Conservation (phyloP, 35 echinoderm and acorn worm genomes). For the Chiridota heheva region DNA sequence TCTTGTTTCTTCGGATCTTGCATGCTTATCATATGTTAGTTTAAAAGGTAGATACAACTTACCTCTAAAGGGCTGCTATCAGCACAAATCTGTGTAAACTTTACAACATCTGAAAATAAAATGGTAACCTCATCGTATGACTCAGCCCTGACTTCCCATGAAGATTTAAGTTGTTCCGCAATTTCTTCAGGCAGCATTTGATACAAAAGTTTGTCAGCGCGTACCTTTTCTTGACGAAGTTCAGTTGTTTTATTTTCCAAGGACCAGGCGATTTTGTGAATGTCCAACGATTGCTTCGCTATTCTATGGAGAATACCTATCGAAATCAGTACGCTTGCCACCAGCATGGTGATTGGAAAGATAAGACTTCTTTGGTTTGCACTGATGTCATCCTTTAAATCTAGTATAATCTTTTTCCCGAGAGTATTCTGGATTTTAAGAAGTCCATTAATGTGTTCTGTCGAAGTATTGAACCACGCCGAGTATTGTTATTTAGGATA, state of each 20-base stretch:
- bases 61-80: conserved; percentile 85
- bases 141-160: conserved; percentile 64
- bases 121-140: conserved; percentile 73
- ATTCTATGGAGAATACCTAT: conserved; percentile 51
- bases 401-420: conserved; percentile 21
- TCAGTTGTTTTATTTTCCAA: conserved; percentile 38
- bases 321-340: conserved; percentile 16
- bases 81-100: conserved; percentile 87
- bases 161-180: conserved; percentile 66
- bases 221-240: conserved; percentile 64
- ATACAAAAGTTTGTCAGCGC: conserved; percentile 77
- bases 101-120: conserved; percentile 92
- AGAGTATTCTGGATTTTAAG: conserved; percentile 32
- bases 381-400: conserved; percentile 12
- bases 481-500: conserved; percentile 47
- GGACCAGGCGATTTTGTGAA: conserved; percentile 21
- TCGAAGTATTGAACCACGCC: conserved; percentile 57
- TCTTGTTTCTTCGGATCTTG: no score
- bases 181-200: conserved; percentile 85
- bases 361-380: background rate
- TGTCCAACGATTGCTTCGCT: conserved; percentile 26
- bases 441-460: conserved; percentile 44
- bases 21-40: no score
- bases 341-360: conserved; percentile 1
- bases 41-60: no score